Evolutionary conservation across 2,888 invertebrate genomes (phyloP), one percentile per base, ranked within the genome.

Genomic region (Incurvaria masculella): DNA sequence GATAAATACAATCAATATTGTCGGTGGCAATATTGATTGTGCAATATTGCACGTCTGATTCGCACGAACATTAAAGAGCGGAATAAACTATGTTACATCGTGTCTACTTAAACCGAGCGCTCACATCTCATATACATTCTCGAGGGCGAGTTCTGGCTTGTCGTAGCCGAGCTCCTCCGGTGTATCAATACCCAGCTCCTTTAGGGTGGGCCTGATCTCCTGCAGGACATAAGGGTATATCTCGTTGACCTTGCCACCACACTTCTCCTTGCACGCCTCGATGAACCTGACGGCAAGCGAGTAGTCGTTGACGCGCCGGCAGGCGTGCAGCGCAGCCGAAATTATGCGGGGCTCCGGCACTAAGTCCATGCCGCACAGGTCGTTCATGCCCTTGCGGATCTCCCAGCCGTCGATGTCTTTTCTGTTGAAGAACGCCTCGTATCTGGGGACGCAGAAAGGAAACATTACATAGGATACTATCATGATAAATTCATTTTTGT

Each of bases 161-260:
- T 97, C 97, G 63, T 94, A 97, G 52, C 97, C 97, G 61, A 99
- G 81, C 66, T 98, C 94, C 69, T 97, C 97, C 0, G 91, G 92
- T 23, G 97, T 96, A 48, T 86, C 87, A 57, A 99, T 87, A 43
- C 99, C 98, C 50, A 99, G 80, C 75, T 99, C 97, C 40, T 86
- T 85, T 50, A 99, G 81, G 2, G 96, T 94, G 26, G 99, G 97
- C 61, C 84, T 83, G 58, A 99, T 88, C 81, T 97, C 91, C 70
- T 93, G 89, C 51, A 95, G 70, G 54, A 95, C 80, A 68, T 92
- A 95, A 1, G 94, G 94, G 63, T 91, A 95, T 57, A 94, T 89
- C 68, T 88, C 87, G 17, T 83, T 81, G 3, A 83, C 84, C 58
- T 86, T 82, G 47, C 68, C 62, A 5, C 91, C 94, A 60, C 94